phyloP scores from a whole-genome alignment of 2,888 invertebrate genomes.

The Pinctada fucata region DNA sequence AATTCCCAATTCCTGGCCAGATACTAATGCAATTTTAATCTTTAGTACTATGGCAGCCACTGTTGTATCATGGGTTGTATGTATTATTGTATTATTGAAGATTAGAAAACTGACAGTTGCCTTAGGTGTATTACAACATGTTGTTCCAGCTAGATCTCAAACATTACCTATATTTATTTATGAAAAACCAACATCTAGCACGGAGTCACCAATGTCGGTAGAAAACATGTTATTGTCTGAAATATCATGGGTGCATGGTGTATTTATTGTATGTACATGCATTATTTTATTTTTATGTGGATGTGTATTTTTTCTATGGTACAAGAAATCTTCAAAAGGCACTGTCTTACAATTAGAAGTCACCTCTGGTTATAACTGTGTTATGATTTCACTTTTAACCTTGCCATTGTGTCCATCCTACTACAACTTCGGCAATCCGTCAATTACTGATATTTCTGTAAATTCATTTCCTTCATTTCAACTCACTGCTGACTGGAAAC shows the following conservation, averaged over 20 bases:
- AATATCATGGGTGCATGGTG: constrained; percentile 28
- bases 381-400: constrained; percentile 12
- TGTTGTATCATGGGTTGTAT: constrained; percentile 4
- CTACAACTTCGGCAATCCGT: background rate
- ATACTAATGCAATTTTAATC: constrained; percentile 21
- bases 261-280: background rate
- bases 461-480: background rate
- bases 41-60: constrained; percentile 12
- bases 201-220: background rate
- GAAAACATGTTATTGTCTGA: constrained; percentile 8
- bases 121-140: constrained; percentile 8
- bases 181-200: background rate
- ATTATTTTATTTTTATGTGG: constrained; percentile 4
- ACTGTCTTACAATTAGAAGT: constrained; percentile 15
- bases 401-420: constrained; percentile 11
- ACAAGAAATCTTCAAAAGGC: background rate
- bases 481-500: background rate
- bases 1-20: constrained; percentile 16
- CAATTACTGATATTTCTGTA: background rate
- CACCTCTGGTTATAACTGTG: constrained; percentile 30
- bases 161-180: constrained; percentile 23
- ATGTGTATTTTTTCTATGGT: background rate
- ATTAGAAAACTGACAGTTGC: constrained; percentile 20
- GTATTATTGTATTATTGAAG: constrained; percentile 15
- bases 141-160: constrained; percentile 9